Evolutionary conservation across 2,888 invertebrate species (phyloP), one percentile per base, ranked within the genome.

Genomic region (Ophioninae sp.): DNA sequence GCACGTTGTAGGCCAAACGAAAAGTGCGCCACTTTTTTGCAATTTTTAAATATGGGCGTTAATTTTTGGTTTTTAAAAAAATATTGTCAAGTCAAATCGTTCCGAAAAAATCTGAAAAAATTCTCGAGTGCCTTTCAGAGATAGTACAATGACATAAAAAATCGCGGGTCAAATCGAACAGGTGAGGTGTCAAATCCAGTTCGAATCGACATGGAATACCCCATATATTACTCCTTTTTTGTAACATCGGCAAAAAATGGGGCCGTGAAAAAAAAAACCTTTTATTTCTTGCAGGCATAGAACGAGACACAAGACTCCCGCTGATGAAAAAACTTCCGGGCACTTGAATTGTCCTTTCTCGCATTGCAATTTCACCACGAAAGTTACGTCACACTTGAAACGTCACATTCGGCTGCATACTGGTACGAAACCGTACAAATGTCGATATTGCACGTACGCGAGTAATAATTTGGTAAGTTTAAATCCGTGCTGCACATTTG

Each of bases 381-480:
- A 95, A 87, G 94, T 95, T 84, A 93, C 95, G 8, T 95, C 95
- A 39, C 96, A 97, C 91, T 93, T 98, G 88, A 96, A 95, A 89
- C 94, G 98, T 69, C 98, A 98, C 92, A 93, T 96, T 91, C 94
- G 96, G 6, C 94, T 96, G 37, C 98, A 98, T 91, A 96, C 96
- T 6, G 97, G 97, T 5, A 94, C 95, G 51, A 97, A 97, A 91
- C 98, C 98, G 0, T 98, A 96, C 93, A 94, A 94, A 75, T 99
- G 99, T 93, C 97, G 97, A 0, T 95, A 97, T 91, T 99, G 98
- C 91, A 89, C 93, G 39, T 96, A 96, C 88, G 95, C 95, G 6
- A 97, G 97, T 92, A 97, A 96, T 86, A 96, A 96, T 89, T 94
- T 97, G 94, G 97, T 97, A 93, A 94, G 84, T 81, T 51, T 6